These are phyloP conservation scores for Omphaloscelis lunosa DNA, from an alignment of 2,888 invertebrate species.

Conservation along the genomic window DNA sequence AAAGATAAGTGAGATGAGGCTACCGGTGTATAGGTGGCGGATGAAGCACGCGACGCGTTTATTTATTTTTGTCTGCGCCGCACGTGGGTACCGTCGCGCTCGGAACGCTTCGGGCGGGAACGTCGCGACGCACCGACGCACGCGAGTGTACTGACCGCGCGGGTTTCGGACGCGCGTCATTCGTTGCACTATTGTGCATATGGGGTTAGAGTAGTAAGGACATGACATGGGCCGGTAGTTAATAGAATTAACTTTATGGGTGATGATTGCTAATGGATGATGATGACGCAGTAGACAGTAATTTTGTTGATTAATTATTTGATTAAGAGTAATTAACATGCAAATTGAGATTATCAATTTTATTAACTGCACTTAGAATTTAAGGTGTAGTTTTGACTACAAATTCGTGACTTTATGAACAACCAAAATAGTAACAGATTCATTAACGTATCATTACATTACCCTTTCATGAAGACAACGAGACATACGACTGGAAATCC, in stretches of 20 bases:
- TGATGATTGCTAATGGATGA: no score
- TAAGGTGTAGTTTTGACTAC: slow-evolving; percentile 20
- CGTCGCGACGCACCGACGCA: slow-evolving; percentile 84
- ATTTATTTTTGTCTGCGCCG: slow-evolving; percentile 78
- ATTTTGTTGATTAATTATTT: slow-evolving; percentile 28
- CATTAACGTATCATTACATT: slow-evolving; percentile 40
- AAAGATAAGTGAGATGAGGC: slow-evolving; percentile 55
- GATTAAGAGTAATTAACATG: slow-evolving; percentile 28
- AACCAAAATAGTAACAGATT: neutral
- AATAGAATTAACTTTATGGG: slow-evolving; percentile 31
- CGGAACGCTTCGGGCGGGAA: slow-evolving; percentile 64
- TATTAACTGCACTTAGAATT: slow-evolving; percentile 1
- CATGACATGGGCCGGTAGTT: slow-evolving; percentile 72
- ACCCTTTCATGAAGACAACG: slow-evolving; percentile 24
- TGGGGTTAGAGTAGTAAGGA: slow-evolving; percentile 83
- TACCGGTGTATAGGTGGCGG: slow-evolving; percentile 53
- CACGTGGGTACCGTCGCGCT: slow-evolving; percentile 80
- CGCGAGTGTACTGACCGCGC: slow-evolving; percentile 88
- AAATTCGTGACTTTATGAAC: neutral
- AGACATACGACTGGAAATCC: slow-evolving; percentile 37
- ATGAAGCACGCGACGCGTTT: slow-evolving; percentile 68
- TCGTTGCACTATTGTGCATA: slow-evolving; percentile 81
- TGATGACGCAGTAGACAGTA: slow-evolving; percentile 12
- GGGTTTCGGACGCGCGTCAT: slow-evolving; percentile 80
- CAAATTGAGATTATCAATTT: slow-evolving; percentile 25